Conservation (phyloP, 2,888 invertebrate species). For the Drosophila leonis region DNA sequence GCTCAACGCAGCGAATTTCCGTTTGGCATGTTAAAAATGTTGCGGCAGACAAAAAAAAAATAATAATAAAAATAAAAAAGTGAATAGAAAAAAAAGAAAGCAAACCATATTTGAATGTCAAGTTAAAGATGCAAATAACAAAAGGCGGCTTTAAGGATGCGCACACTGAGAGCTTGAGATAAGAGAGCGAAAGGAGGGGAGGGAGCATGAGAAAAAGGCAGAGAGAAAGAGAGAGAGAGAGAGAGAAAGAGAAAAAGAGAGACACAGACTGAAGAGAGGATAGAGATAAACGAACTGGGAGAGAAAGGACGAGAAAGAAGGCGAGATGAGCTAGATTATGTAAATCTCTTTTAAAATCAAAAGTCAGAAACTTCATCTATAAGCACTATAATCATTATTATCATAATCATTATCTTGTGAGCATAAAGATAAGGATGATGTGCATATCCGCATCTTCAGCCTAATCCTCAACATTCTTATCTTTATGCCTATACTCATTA, state of each 20-base stretch:
- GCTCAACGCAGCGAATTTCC: conserved; percentile 51
- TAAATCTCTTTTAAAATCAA: too few species aligned
- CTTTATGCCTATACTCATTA: background rate
- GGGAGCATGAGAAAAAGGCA: background rate
- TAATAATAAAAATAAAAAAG: background rate
- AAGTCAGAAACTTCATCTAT: background rate
- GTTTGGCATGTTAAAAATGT: conserved; percentile 55
- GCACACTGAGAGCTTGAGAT: background rate
- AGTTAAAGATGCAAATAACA: conserved; percentile 26
- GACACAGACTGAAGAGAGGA: background rate
- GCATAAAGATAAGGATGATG: background rate
- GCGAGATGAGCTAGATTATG: too few species aligned
- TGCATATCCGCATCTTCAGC: background rate
- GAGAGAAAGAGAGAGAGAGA: background rate
- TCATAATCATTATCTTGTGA: background rate
- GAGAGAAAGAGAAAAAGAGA: background rate
- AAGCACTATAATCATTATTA: background rate
- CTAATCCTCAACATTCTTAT: background rate
- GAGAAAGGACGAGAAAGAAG: too few species aligned
- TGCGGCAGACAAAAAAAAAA: conserved; percentile 48
- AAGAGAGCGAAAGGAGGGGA: too few species aligned
- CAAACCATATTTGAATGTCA: conserved; percentile 59
- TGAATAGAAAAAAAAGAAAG: background rate
- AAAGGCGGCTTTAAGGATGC: conserved; percentile 36
- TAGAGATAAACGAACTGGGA: background rate